phyloP scores from a whole-genome alignment of 1,140 invertebrate genomes.

The Drosophila arawakana region DNA sequence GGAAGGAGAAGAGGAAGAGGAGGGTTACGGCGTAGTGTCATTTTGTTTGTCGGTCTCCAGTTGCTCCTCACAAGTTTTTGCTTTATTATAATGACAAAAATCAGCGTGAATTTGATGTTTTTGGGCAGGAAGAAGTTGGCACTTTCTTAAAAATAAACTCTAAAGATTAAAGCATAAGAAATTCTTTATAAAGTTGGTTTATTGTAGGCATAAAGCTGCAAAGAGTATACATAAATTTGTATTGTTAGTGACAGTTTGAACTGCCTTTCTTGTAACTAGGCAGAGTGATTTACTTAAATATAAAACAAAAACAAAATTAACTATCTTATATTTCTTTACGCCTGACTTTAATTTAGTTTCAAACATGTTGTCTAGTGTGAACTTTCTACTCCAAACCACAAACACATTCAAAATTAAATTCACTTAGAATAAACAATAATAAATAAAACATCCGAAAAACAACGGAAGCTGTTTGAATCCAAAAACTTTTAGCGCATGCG shows the following conservation, averaged over 20 bases:
- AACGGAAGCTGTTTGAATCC: conserved; percentile 10
- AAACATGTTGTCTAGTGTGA: conserved; percentile 24
- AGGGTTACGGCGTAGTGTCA: conserved; percentile 19
- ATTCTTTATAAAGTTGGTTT: conserved; percentile 24
- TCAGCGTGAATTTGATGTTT: conserved; percentile 78
- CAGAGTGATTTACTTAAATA: too few relatives aligned
- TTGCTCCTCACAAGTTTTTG: conserved; percentile 59
- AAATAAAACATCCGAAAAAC: conserved; percentile 49
- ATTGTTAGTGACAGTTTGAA: background rate
- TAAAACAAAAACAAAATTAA: too few relatives aligned
- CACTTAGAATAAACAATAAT: conserved; percentile 52
- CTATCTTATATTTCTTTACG: too few relatives aligned
- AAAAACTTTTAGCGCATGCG: conserved; percentile 48
- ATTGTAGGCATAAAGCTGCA: background rate
- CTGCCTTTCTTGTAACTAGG: too few relatives aligned
- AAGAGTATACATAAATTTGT: conserved; percentile 4
- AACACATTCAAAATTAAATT: conserved; percentile 61
- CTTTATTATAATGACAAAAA: conserved; percentile 76
- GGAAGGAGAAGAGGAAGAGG: background rate
- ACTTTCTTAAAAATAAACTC: background rate
- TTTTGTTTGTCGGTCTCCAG: conserved; percentile 53
- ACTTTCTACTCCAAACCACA: conserved; percentile 34
- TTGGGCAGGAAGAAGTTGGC: conserved; percentile 54
- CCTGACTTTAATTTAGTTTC: background rate
- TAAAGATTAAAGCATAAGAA: conserved; percentile 21